Conservation (phyloP, 2,113 vertebrate genomes). For the Oenanthe oenanthe region DNA sequence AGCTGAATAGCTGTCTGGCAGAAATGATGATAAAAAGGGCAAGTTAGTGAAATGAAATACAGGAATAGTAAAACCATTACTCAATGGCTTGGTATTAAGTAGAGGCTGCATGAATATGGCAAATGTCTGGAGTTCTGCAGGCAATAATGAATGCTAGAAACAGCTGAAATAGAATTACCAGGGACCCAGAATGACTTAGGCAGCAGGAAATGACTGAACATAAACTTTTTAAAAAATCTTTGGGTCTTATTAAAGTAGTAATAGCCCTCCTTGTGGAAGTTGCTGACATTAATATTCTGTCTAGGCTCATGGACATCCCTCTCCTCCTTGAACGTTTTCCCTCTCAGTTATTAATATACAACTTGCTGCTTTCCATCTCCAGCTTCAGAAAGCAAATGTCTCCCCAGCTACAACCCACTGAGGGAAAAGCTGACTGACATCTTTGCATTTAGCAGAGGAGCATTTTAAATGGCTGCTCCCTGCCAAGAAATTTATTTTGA, state of each 20-base stretch:
- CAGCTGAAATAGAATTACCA: not conserved
- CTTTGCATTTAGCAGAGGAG: not conserved
- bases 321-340: accelerated
- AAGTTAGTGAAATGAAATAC: conserved; percentile 17
- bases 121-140: not conserved
- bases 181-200: not conserved
- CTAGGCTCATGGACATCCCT: not conserved
- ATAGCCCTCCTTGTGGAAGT: not conserved
- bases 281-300: not conserved
- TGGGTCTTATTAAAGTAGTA: not conserved
- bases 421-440: not conserved
- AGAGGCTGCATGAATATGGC: not conserved
- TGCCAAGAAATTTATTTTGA: not conserved
- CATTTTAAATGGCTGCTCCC: not conserved
- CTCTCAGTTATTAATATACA: not conserved
- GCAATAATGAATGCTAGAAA: not conserved
- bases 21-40: not conserved
- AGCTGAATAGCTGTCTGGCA: not conserved
- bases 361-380: not conserved
- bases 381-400: not conserved
- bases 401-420: not conserved
- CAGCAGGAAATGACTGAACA: not conserved
- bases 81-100: not conserved
- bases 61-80: not conserved
- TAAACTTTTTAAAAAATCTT: not conserved